These are phyloP conservation scores for Erynnis tages DNA, from an alignment of 2,888 invertebrate species.

Conservation along the genomic window DNA sequence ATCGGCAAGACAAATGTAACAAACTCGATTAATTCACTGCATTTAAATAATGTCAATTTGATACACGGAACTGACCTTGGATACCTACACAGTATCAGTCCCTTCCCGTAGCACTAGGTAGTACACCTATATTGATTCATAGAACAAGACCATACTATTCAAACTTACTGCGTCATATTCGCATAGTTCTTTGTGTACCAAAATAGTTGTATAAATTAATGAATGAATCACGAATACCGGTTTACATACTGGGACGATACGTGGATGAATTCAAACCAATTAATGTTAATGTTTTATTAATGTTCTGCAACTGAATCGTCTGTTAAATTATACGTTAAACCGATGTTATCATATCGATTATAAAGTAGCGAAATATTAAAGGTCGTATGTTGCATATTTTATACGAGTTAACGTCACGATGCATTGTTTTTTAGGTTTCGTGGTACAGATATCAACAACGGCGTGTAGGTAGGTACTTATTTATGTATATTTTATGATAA, in stretches of 20 bases:
- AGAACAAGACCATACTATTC: not conserved
- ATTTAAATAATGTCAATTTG: too few species aligned
- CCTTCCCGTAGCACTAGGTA: too few species aligned
- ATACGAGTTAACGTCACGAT: too few species aligned
- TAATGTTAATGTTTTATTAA: not conserved
- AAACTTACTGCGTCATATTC: conserved; percentile 6
- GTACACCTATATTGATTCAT: not conserved
- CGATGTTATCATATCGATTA: too few species aligned
- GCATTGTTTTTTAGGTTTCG: too few species aligned
- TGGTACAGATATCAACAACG: too few species aligned
- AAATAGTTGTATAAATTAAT: conserved; percentile 6
- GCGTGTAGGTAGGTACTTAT: too few species aligned
- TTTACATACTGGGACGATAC: conserved; percentile 3
- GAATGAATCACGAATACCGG: not conserved
- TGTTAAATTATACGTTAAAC: not conserved
- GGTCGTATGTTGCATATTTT: not conserved
- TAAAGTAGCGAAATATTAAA: too few species aligned
- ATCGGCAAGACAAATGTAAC: too few species aligned
- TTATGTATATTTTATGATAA: too few species aligned
- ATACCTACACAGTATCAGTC: too few species aligned
- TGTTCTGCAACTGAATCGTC: not conserved
- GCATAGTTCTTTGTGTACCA: conserved; percentile 10
- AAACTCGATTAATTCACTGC: too few species aligned
- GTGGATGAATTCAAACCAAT: conserved; percentile 1
- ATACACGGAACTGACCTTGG: not conserved